Evolutionary conservation across 2,888 invertebrate species (phyloP), one percentile per base, ranked within the genome.

Genomic region (Flexamia atlantica): DNA sequence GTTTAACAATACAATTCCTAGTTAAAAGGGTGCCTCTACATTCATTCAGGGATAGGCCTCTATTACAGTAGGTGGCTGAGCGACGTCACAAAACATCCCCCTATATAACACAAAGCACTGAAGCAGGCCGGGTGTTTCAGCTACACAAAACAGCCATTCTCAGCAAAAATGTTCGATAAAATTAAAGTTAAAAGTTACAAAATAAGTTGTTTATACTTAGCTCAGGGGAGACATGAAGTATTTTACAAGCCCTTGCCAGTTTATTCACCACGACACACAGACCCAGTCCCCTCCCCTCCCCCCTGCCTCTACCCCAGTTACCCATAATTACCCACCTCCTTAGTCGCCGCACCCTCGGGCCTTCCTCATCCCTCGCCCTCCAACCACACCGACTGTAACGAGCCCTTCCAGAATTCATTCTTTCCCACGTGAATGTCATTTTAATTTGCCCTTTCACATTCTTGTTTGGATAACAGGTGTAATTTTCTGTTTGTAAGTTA

Each of bases 381-480:
- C 5, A 46, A 46, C 57, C 25, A 7, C 57, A 23, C 20, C 7
- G 20, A 5, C 3, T 1, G 25, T 64, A 30, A 64, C 28, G 14
- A 28, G 30, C 14, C 20, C 9, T 10, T 12, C 64, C 25, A 4
- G n/a, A 28, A 30, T 3, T 0, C 64, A 17, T 2, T 57, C 57
- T 5, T 64, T 64, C 64, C 64, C 64, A 64, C 28, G 64, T 14
- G 28, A 30, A 64, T 64, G 28, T 64, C 64, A 2, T 64, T 12
- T 28, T 64, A 25, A 64, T 64, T 64, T 30, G 10, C 28, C 30
- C 28, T 12, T 64, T 30, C 4, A 64, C 25, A 64, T 64, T 64
- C 30, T 30, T 64, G 23, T 28, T 28, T 64, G 25, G 30, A 1
- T 14, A 30, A n/a, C 5, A 28, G 53, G 53, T 53, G 23, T 53